Percentiles rank a stretch among this genome's conserved stretches.
Conservation (phyloP, 2,797 vertebrate species). For the Macropodus opercularis region DNA sequence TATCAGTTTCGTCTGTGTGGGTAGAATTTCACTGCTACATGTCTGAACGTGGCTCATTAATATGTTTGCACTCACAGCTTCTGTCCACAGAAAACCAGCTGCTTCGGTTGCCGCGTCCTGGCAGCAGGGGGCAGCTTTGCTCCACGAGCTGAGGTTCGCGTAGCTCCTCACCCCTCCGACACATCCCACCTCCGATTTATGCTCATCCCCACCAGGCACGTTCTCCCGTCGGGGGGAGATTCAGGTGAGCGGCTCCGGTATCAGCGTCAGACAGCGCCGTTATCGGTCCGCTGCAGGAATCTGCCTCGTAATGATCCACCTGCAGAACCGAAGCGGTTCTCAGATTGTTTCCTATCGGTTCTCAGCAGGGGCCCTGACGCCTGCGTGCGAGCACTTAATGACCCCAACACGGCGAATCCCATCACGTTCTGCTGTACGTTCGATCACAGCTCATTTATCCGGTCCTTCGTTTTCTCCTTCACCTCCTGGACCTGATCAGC, state of each 20-base stretch:
- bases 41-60: no score
- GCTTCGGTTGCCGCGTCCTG: no score
- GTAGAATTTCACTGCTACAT: no score
- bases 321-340: constrained; percentile 12
- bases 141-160: constrained; percentile 14
- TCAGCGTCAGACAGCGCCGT: constrained; percentile 14
- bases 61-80: no score
- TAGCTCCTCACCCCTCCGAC: background rate
- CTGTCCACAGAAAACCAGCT: no score
- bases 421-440: no score
- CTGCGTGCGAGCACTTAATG: background rate
- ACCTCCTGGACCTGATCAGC: no score
- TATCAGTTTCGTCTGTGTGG: no score
- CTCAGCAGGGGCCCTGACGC: background rate
- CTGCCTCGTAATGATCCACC: constrained; percentile 21
- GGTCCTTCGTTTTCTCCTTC: no score
- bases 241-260: constrained; percentile 24
- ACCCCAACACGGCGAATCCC: no score
- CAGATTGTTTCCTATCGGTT: constrained; percentile 1
- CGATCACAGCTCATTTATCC: no score
- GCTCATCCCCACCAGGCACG: constrained; percentile 11
- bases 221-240: constrained; percentile 14
- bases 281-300: constrained; percentile 29
- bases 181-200: constrained; percentile 1
- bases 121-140: constrained; percentile 53